Evolutionary conservation across 1,140 invertebrate species (phyloP).

Genomic region (Akabosia matsudoensis): DNA sequence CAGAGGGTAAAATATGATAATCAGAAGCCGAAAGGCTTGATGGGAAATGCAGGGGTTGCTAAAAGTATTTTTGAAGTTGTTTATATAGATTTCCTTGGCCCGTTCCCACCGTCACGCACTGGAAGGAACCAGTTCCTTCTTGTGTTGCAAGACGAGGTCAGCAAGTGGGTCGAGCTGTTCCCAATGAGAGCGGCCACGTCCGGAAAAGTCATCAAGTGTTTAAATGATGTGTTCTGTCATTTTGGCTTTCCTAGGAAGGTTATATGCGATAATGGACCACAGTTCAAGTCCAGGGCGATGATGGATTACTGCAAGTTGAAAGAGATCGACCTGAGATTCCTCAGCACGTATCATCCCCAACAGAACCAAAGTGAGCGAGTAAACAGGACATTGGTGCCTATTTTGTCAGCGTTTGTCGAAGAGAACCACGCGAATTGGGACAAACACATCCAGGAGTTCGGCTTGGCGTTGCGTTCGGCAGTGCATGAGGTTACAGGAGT

Average conservation of each 20-base stretch:
- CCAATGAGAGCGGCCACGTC: slow-evolving; percentile 48
- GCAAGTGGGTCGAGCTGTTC: slow-evolving; percentile 48
- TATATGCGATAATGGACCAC: slow-evolving; percentile 47
- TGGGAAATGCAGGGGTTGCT: neutral
- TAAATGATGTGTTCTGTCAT: slow-evolving; percentile 45
- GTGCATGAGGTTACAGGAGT: slow-evolving; percentile 49
- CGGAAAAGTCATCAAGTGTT: slow-evolving; percentile 46
- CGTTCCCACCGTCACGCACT: slow-evolving; percentile 24
- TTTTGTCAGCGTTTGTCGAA: slow-evolving; percentile 50
- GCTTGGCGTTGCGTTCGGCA: slow-evolving; percentile 53
- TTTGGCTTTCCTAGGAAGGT: slow-evolving; percentile 48
- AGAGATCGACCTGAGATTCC: slow-evolving; percentile 32
- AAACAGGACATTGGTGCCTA: slow-evolving; percentile 52
- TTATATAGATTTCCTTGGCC: slow-evolving; percentile 43
- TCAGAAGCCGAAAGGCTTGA: slow-evolving; percentile 8
- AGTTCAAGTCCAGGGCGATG: slow-evolving; percentile 26
- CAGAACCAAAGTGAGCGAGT: slow-evolving; percentile 52
- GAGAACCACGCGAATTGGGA: slow-evolving; percentile 51
- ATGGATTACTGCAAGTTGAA: slow-evolving; percentile 26
- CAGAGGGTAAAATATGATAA: slow-evolving; percentile 12
- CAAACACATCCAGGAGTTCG: slow-evolving; percentile 50
- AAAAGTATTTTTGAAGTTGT: slow-evolving; percentile 32
- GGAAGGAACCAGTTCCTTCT: slow-evolving; percentile 46
- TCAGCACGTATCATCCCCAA: slow-evolving; percentile 51
- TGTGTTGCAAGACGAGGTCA: slow-evolving; percentile 49